Evolutionary conservation across 2,888 invertebrate species (phyloP).

Genomic region (Eurytoma adleriae): DNA sequence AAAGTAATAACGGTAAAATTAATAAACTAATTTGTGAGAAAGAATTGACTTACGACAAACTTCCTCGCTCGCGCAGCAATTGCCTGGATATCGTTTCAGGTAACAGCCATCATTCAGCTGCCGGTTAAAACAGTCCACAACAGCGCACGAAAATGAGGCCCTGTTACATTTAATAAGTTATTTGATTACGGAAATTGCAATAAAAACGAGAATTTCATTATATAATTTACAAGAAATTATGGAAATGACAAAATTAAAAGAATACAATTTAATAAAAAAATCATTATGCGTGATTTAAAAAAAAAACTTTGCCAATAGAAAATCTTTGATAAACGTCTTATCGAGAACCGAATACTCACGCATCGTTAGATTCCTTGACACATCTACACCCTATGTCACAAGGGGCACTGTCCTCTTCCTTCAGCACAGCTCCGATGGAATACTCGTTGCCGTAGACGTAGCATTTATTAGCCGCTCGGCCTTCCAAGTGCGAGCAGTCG

Average conservation of each 20-base stretch:
- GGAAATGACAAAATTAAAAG: too few species aligned
- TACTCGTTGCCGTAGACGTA: conserved; percentile 64
- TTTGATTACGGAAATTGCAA: too few species aligned
- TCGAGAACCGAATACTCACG: too few species aligned
- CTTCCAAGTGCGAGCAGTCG: conserved; percentile 64
- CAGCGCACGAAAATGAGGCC: conserved; percentile 62
- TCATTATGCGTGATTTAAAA: too few species aligned
- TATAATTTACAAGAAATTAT: too few species aligned
- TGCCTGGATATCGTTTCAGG: neutral
- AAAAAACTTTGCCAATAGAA: too few species aligned
- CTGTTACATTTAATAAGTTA: conserved; percentile 48
- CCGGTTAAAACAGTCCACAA: conserved; percentile 59
- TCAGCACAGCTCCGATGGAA: conserved; percentile 58
- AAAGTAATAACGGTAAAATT: too few species aligned
- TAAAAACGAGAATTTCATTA: too few species aligned
- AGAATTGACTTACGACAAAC: conserved; percentile 66
- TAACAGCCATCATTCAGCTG: conserved; percentile 59
- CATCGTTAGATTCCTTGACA: too few species aligned
- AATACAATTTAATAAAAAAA: too few species aligned
- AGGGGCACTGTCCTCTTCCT: neutral
- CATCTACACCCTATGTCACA: too few species aligned
- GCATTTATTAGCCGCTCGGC: conserved; percentile 63
- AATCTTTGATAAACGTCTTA: too few species aligned
- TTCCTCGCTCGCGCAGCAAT: conserved; percentile 60
- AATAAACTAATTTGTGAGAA: neutral